Evolutionary conservation across 2,888 invertebrate genomes (phyloP), one percentile per base, ranked within the genome.

Genomic region (Ametastegia equiseti): DNA sequence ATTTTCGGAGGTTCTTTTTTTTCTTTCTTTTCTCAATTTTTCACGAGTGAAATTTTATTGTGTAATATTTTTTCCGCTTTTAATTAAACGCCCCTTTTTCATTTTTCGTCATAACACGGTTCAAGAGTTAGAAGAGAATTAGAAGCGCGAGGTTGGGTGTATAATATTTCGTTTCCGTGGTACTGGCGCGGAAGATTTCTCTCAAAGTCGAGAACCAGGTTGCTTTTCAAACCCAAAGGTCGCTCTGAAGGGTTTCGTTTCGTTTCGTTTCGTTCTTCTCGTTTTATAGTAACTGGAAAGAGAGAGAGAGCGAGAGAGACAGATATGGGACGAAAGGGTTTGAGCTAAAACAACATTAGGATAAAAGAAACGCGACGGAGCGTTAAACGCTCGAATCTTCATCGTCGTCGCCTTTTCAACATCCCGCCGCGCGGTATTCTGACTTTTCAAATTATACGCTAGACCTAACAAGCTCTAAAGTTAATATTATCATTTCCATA

Each of bases 331-430:
- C 13, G 54, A 67, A 36, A 67, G 36, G 67, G 67, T 67, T 67
- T 19, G 67, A 60, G 67, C 67, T 67, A 39, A 67, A 67, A 39
- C 67, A 67, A 67, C 67, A 67, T 67, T 36, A 39, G 67, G 19
- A 39, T 67, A 36, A 67, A 67, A 67, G 67, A 67, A 39, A 67
- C 9, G 36, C 67, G 39, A 67, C 67, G 67, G 39, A 67, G 67
- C 67, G 67, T 67, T 67, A 67, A 67, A 67, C 67, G 36, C 39
- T 19, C 67, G 67, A 67, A 67, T 67, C 36, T 67, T 39, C 67
- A 39, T 67, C 67, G 33, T 65, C 36, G 39, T 19, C 67, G n/a
- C 36, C 67, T 39, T 19, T 67, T 27, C 15, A 27, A 5, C 30
- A 60, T 13, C 27, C 36, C 39, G 36, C 36, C 39, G n/a, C 39